These are phyloP conservation scores for Oligia fasciuncula DNA, from an alignment of 2,888 invertebrate genomes.

Conservation along the genomic window DNA sequence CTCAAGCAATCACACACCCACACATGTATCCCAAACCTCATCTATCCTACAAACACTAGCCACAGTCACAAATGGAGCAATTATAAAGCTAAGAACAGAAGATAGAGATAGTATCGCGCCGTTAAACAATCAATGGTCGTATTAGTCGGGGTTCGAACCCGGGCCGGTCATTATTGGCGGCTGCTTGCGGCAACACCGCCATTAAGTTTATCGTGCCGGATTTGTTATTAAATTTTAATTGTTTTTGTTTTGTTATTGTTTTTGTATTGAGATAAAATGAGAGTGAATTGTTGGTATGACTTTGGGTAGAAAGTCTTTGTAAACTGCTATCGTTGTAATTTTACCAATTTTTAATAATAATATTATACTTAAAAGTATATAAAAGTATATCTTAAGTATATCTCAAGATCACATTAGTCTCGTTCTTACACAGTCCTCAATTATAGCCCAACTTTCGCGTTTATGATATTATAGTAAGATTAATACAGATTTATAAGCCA, in stretches of 20 bases:
- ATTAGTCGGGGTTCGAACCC: constrained; percentile 68
- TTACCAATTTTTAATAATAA: too few relatives aligned
- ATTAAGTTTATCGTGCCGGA: constrained; percentile 46
- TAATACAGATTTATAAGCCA: neutral
- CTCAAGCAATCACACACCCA: neutral
- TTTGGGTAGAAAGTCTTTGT: neutral
- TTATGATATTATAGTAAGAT: too few relatives aligned
- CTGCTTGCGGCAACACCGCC: constrained; percentile 56
- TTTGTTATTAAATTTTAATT: constrained; percentile 51
- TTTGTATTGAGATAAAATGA: neutral
- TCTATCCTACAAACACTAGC: constrained; percentile 55
- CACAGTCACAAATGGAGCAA: constrained; percentile 67
- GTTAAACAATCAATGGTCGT: constrained; percentile 64
- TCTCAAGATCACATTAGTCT: too few relatives aligned
- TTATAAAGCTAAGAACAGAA: constrained; percentile 63
- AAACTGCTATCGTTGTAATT: neutral
- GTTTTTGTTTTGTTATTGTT: constrained; percentile 6
- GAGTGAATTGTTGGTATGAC: neutral
- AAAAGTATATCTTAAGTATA: too few relatives aligned
- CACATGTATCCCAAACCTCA: constrained; percentile 17
- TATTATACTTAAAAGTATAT: too few relatives aligned
- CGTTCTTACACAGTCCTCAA: too few relatives aligned
- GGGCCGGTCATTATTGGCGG: constrained; percentile 65
- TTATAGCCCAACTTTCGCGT: too few relatives aligned
- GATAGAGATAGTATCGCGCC: constrained; percentile 61